These are phyloP conservation scores for Punctoribates punctum DNA, from an alignment of 2,888 invertebrate species.

Conservation along the genomic window DNA sequence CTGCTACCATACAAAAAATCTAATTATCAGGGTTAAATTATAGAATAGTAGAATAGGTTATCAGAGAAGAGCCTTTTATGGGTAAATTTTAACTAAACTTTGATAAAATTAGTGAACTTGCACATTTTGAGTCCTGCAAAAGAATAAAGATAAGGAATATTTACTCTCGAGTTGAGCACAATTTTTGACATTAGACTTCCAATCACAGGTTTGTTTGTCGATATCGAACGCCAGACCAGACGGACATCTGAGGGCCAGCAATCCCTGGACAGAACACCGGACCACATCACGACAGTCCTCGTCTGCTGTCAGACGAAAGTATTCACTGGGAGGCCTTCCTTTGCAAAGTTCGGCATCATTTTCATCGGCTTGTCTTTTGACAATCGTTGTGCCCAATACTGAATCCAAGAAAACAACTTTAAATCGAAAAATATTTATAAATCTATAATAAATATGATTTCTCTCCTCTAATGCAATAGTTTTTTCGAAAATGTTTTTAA, in stretches of 20 bases:
- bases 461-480: no score
- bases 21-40: not conserved
- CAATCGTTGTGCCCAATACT: constrained; percentile 50
- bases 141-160: constrained; percentile 52
- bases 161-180: constrained; percentile 91
- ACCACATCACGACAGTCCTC: constrained; percentile 90
- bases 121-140: no score
- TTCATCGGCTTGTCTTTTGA: constrained; percentile 61
- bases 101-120: no score
- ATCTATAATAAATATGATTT: no score
- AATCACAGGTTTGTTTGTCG: constrained; percentile 89
- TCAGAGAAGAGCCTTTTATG: no score
- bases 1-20: no score
- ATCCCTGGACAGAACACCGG: constrained; percentile 65
- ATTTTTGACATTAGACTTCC: constrained; percentile 94
- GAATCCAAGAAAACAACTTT: not conserved
- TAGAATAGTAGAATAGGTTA: no score
- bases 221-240: constrained; percentile 88
- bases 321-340: constrained; percentile 82
- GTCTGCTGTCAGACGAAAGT: constrained; percentile 77
- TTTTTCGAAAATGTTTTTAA: not conserved
- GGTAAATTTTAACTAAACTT: no score
- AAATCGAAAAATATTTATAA: no score
- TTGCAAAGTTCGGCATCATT: constrained; percentile 72
- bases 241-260: constrained; percentile 84